Evolutionary conservation across 2,113 vertebrate genomes (phyloP).

Genomic region (Dendropsophus ebraccatus): DNA sequence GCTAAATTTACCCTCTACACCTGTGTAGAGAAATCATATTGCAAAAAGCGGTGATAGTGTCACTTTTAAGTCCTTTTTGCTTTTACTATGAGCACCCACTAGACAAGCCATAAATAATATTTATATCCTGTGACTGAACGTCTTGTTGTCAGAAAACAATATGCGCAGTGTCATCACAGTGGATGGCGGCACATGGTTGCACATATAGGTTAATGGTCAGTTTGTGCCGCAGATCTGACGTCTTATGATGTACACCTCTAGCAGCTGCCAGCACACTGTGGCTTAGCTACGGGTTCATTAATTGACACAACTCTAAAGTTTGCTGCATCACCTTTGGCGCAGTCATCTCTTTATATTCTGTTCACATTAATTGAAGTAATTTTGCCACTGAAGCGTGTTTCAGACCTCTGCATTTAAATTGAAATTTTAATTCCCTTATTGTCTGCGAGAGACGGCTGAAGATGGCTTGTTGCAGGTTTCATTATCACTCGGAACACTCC

Average conservation of each 20-base stretch:
- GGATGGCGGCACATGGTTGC: not conserved
- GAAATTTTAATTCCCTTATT: conserved; percentile 88
- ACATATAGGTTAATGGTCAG: conserved; percentile 21
- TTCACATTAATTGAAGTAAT: conserved; percentile 88
- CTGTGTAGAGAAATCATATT: too few species aligned
- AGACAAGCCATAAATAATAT: too few species aligned
- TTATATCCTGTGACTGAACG: too few species aligned
- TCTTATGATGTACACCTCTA: conserved; percentile 19
- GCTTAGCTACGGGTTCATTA: conserved; percentile 66
- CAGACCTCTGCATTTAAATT: conserved; percentile 87
- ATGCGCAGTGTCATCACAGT: too few species aligned
- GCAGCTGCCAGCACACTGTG: conserved; percentile 53
- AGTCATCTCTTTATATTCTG: conserved; percentile 78
- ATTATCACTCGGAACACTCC: conserved; percentile 85
- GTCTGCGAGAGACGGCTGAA: conserved; percentile 79
- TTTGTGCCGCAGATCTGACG: conserved; percentile 29
- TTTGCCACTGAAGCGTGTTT: conserved; percentile 83
- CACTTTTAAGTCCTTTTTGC: too few species aligned
- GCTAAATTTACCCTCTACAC: too few species aligned
- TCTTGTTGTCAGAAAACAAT: not conserved
- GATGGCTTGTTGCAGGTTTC: conserved; percentile 85
- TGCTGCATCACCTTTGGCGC: conserved; percentile 72
- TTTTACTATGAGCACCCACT: too few species aligned
- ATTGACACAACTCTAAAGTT: conserved; percentile 73
- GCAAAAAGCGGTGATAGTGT: too few species aligned